Evolutionary conservation across 2,113 vertebrate genomes (phyloP), one percentile per base, ranked within the genome.

Genomic region (Phylloscopus trochilus): DNA sequence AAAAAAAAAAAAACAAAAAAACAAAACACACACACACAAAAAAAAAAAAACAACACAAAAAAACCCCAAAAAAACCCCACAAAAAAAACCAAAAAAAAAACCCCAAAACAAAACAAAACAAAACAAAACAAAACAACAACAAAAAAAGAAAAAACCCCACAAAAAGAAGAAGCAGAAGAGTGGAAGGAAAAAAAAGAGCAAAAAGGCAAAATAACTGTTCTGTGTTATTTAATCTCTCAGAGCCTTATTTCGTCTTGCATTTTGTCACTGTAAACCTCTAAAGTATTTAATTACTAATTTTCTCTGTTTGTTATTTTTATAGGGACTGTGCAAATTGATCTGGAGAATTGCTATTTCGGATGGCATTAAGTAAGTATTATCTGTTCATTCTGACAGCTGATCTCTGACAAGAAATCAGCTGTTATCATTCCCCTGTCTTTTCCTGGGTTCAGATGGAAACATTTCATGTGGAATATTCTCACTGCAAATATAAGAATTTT

Each of bases 311-410:
- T 60, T 88, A 86, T 83, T 90, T 82, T 88, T 83, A 78, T 35
- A 86, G 55, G 37, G 31, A 10, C 33, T 73, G 37, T 73, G 55
- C 55, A 93, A 59, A 83, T 69, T 90, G 47, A 90, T 73, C 49
- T 76, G 51, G 31, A 87, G 60, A 23, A 77, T 79, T 70, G 81
- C 83, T 85, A n/a, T 80, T 92, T 90, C 90, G 72, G 75, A 66
- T 74, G 33, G 35, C 35, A 69, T 66, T 85, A 58, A 67, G 53
- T 82, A 91, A 69, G 63, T 79, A 90, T 64, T 94, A 86, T 51
- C 80, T 86, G 33, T 52, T 92, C 51, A 47, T 80, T 86, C 88
- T 90, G 90, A 95, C 59, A 93, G 79, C 47, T 88, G 53, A 87
- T 85, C 59, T 94, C 39, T 59, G 83, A 93, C 68, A 83, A 83